phyloP scores from a whole-genome alignment of 2,797 vertebrate genomes.

The Amblyraja radiata region DNA sequence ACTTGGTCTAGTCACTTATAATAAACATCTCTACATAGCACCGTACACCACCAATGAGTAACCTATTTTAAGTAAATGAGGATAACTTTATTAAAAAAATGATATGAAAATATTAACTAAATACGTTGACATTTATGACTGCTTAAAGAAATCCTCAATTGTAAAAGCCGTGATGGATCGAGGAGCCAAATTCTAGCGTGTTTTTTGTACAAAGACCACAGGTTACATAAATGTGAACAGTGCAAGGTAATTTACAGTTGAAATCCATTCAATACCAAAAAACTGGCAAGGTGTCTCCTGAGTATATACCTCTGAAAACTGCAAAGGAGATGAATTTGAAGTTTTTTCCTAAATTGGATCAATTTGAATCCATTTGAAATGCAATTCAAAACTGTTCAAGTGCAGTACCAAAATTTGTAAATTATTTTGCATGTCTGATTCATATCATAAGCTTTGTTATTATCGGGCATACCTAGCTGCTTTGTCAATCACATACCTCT shows the following conservation, averaged over 20 bases:
- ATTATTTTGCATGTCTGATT: conserved; percentile 16
- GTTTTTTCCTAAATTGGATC: background rate
- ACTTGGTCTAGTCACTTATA: background rate
- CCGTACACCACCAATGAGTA: background rate
- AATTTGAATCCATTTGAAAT: conserved; percentile 23
- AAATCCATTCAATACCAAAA: background rate
- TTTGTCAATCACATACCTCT: background rate
- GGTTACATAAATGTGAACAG: background rate
- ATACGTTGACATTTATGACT: background rate
- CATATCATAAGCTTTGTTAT: conserved; percentile 3
- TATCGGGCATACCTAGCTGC: background rate
- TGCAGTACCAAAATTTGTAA: background rate
- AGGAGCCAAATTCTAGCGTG: too few species aligned
- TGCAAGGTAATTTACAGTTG: background rate
- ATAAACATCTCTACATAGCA: background rate
- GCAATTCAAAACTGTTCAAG: conserved; percentile 4
- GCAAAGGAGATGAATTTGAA: background rate
- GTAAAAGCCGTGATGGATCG: background rate
- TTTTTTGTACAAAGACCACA: background rate
- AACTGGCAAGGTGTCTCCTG: background rate
- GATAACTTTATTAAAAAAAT: background rate
- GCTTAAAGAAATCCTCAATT: background rate
- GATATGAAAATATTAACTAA: background rate
- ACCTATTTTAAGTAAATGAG: background rate
- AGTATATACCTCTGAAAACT: background rate